Evolutionary conservation across 37 sponge, comb jelly and placozoan genomes (phyloP), one percentile per base, ranked within the genome.

Genomic region (Crambe crambe): DNA sequence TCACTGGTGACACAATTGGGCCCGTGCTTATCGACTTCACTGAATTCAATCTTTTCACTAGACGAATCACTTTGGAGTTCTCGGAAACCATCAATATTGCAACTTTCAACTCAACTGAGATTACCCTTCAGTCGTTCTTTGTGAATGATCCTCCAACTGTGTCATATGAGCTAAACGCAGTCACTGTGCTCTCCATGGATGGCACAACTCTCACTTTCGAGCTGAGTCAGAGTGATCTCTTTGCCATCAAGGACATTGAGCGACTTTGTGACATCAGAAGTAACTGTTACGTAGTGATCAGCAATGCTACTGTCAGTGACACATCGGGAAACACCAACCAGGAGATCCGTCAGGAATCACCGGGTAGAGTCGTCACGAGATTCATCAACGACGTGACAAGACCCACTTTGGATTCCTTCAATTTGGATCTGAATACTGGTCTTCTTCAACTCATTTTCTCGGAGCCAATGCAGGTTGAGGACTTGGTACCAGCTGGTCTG

Each of bases 391-490:
- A 96, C 69, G 47, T n/a, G 3, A 40, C 51, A 17, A 37, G 39
- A 21, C 97, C 97, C 30, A 23, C 25, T 21, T 36, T 96, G 20
- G 9, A 63, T n/a, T 29, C 70, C 23, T 96, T 93, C 68, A 79
- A 90, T 63, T 72, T 96, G 36, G 89, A 96, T 44, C 87, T 96
- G 93, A 72, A 96, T 79, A 61, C 30, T 27, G 97, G 97, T 38
- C 41, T 96, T 51, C 69, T 96, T 31, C 87, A 79, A 3, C 44
- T 96, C 35, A 41, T 37, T 38, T 90, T 96, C 51, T 87, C 94
- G 31, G 97, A 96, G 44, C 97, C 97, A 37, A 73, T 96, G 25
- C 44, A 41, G 21, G 86, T 74, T 10, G 72, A 72, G 31, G 80
- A 86, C n/a, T 57, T 95, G 3, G 31, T 87, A 54, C 36, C 80